Percentiles rank a stretch among this genome's conserved stretches.
phyloP scores from a whole-genome alignment of 2,888 invertebrate genomes.

The Ophion obscuratus region DNA sequence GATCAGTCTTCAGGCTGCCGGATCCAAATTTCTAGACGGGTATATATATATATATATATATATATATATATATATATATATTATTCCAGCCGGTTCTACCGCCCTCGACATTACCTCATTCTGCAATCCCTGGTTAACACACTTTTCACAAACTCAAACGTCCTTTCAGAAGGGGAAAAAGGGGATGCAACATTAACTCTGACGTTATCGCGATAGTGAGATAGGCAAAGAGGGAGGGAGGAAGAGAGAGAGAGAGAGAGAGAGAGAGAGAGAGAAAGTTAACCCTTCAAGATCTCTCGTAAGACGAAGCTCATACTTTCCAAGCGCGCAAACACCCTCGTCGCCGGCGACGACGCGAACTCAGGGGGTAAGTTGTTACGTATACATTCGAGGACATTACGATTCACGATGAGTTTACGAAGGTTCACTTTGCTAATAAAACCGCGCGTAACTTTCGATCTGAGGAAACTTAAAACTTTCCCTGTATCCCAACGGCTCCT shows the following conservation, averaged over 20 bases:
- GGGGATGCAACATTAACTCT: background rate
- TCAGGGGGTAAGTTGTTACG: slow-evolving; percentile 7
- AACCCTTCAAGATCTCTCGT: background rate
- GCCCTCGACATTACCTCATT: background rate
- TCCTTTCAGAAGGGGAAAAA: background rate
- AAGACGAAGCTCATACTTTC: background rate
- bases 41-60: no score
- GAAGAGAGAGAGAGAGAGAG: no score
- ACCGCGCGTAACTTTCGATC: slow-evolving; percentile 34
- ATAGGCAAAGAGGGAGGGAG: no score
- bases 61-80: background rate
- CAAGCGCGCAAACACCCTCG: background rate
- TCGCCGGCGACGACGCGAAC: background rate
- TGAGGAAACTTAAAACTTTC: slow-evolving; percentile 34
- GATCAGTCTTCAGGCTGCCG: no score
- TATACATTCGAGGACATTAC: slow-evolving; percentile 14
- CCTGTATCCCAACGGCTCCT: background rate
- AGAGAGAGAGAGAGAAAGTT: background rate
- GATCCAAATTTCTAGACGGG: no score
- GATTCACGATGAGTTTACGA: slow-evolving; percentile 37
- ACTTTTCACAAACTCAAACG: slow-evolving; percentile 1
- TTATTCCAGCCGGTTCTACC: background rate
- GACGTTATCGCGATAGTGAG: background rate
- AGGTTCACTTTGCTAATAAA: slow-evolving; percentile 34
- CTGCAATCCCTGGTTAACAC: background rate